Conservation (phyloP, 2,888 invertebrate species). For the Mythimna lalbum region DNA sequence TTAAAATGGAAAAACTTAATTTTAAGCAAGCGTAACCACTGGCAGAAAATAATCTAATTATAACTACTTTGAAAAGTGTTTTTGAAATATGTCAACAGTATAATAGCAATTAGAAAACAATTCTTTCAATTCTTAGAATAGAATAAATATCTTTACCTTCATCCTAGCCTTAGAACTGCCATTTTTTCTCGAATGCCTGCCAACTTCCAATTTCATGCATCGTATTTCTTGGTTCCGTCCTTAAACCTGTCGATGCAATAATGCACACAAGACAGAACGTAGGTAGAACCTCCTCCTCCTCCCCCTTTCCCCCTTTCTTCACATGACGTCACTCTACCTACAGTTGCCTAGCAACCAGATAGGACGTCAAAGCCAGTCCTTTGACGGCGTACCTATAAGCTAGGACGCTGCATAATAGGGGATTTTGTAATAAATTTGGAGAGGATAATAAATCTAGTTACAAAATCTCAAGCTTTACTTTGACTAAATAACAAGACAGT, state of each 20-base stretch:
- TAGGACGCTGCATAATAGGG: constrained; percentile 5
- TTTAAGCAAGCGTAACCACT: too few relatives aligned
- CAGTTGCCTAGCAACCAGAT: constrained; percentile 58
- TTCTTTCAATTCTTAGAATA: too few relatives aligned
- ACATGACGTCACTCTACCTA: constrained; percentile 44
- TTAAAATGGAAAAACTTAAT: too few relatives aligned
- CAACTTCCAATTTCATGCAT: constrained; percentile 16
- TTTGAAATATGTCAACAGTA: too few relatives aligned
- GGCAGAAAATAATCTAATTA: too few relatives aligned
- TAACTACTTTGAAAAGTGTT: too few relatives aligned
- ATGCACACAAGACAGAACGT: constrained; percentile 37
- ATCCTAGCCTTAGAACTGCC: background rate
- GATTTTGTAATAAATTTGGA: constrained; percentile 20
- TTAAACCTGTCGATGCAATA: constrained; percentile 52
- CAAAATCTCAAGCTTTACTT: background rate
- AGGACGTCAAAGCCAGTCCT: constrained; percentile 60
- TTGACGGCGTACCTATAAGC: constrained; percentile 20
- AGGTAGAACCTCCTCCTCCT: constrained; percentile 9
- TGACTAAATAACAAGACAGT: background rate
- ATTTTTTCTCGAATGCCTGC: background rate
- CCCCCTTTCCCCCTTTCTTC: constrained; percentile 15
- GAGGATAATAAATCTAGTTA: background rate
- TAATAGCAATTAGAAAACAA: too few relatives aligned
- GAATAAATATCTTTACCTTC: too few relatives aligned
- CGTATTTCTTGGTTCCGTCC: constrained; percentile 34